These are phyloP conservation scores for Sinocyclocheilus rhinocerous DNA, from an alignment of 2,113 vertebrate species.

Conservation along the genomic window DNA sequence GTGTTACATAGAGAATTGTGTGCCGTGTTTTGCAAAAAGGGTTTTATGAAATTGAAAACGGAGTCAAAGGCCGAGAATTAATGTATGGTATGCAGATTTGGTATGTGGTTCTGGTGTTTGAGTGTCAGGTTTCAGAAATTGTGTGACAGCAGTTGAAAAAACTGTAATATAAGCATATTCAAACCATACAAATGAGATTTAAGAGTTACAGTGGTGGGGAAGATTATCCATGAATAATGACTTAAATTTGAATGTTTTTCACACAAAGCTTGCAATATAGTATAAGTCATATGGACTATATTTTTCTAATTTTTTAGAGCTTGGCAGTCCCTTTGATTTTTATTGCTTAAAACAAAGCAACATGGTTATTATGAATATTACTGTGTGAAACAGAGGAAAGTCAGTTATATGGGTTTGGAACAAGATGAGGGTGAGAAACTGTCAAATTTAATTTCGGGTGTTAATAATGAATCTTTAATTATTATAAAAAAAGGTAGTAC, in stretches of 20 bases:
- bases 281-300: not conserved
- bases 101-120: too few relatives aligned
- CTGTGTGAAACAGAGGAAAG: not conserved
- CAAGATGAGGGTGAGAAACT: not conserved
- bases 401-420: not conserved
- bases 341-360: not conserved
- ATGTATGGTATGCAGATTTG: too few relatives aligned
- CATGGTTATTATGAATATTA: not conserved
- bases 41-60: too few relatives aligned
- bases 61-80: too few relatives aligned
- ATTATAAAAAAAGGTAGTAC: not conserved
- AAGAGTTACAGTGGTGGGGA: not conserved
- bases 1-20: too few relatives aligned
- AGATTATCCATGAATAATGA: not conserved
- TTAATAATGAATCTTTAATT: too few relatives aligned
- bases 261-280: not conserved
- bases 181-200: not conserved
- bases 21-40: too few relatives aligned
- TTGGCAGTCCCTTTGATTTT: not conserved
- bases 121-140: too few relatives aligned
- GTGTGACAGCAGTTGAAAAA: too few relatives aligned
- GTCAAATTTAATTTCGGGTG: not conserved
- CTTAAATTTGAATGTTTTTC: not conserved
- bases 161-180: not conserved
- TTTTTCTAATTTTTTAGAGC: not conserved